phyloP scores from a whole-genome alignment of 1,140 invertebrate species.

The Drosophila athabasca region DNA sequence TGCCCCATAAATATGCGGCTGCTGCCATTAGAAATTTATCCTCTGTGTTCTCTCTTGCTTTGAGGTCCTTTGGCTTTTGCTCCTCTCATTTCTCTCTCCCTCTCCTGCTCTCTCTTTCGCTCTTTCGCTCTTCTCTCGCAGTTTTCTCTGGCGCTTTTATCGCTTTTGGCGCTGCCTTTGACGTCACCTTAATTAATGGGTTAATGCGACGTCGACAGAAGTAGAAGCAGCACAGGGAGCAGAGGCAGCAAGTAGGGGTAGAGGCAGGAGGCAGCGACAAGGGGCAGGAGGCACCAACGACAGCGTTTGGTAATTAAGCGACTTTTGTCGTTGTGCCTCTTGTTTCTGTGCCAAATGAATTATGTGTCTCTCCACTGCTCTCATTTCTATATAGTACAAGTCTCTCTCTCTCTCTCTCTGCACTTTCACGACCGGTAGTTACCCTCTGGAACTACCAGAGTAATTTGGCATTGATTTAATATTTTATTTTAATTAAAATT shows the following conservation, averaged over 20 bases:
- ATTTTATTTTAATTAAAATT: constrained; percentile 79
- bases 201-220: constrained; percentile 71
- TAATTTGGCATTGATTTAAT: constrained; percentile 78
- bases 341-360: constrained; percentile 75
- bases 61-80: constrained; percentile 23
- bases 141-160: constrained; percentile 44
- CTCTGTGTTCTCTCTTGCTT: constrained; percentile 38
- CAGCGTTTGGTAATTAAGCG: constrained; percentile 77
- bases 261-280: too few relatives aligned
- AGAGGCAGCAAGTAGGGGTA: too few relatives aligned
- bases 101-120: not conserved
- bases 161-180: constrained; percentile 68
- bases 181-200: constrained; percentile 82
- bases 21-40: constrained; percentile 61
- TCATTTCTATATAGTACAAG: not conserved
- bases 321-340: constrained; percentile 71
- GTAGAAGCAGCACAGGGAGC: too few relatives aligned
- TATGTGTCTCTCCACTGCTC: constrained; percentile 57
- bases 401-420: too few relatives aligned
- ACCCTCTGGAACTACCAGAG: constrained; percentile 26
- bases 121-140: constrained; percentile 42
- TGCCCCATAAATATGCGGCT: constrained; percentile 72
- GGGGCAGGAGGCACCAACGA: constrained; percentile 2
- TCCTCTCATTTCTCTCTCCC: constrained; percentile 28
- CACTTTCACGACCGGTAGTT: not conserved